A percentile compares a stretch with the other conserved stretches of the same genome.
Evolutionary conservation across 2,888 invertebrate species (phyloP).

Genomic region (Taphrorychus bicolor): DNA sequence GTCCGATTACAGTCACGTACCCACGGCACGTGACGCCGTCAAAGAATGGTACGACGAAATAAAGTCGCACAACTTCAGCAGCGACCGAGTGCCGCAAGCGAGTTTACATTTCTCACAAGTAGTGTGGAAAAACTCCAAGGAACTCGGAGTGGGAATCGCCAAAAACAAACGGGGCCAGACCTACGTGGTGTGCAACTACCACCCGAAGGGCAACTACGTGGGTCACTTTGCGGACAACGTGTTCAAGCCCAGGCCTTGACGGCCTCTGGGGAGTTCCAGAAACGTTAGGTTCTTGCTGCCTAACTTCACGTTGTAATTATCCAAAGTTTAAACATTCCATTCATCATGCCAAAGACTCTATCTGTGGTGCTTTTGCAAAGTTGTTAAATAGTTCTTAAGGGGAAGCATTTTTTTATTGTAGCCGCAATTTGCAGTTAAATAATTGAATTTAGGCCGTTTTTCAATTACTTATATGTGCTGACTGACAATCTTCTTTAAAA

Average conservation of each 20-base stretch:
- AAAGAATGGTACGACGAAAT: slow-evolving; percentile 68
- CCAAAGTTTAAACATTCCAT: slow-evolving; percentile 28
- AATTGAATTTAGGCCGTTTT: too few species aligned
- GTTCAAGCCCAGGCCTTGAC: slow-evolving; percentile 61
- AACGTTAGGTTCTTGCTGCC: slow-evolving; percentile 31
- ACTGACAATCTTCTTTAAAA: too few species aligned
- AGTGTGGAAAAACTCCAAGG: slow-evolving; percentile 73
- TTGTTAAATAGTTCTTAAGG: slow-evolving; percentile 1
- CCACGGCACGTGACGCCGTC: slow-evolving; percentile 64
- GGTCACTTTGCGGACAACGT: slow-evolving; percentile 76
- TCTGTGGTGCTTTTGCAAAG: slow-evolving; percentile 29
- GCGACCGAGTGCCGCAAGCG: slow-evolving; percentile 63
- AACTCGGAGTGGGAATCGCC: slow-evolving; percentile 76
- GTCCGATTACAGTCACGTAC: slow-evolving; percentile 62
- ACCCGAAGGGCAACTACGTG: slow-evolving; percentile 81
- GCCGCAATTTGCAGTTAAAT: too few species aligned
- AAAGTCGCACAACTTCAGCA: slow-evolving; percentile 62
- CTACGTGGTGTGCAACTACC: slow-evolving; percentile 85
- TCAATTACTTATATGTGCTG: too few species aligned
- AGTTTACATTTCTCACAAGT: slow-evolving; percentile 65
- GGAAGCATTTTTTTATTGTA: too few species aligned
- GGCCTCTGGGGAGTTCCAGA: slow-evolving; percentile 14
- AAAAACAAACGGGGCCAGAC: slow-evolving; percentile 78
- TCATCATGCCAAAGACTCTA: slow-evolving; percentile 30
- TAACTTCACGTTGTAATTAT: slow-evolving; percentile 27